Percentiles rank a stretch among this genome's conserved stretches.
Conservation (phyloP, 1,140 invertebrate species). For the Zaprionus davidi region DNA sequence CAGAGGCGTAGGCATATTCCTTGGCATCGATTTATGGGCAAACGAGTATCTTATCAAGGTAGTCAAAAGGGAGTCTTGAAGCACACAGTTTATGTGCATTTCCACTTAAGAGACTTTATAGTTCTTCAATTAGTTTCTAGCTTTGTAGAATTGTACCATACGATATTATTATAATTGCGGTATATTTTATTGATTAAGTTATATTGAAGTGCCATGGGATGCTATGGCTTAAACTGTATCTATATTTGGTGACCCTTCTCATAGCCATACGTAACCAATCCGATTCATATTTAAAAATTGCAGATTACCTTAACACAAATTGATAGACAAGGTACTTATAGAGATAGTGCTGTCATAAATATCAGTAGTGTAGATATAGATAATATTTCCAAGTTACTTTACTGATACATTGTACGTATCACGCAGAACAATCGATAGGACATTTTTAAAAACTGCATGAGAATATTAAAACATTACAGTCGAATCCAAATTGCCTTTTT, state of each 20-base stretch:
- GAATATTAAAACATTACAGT: not conserved
- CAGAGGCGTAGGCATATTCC: constrained; percentile 25
- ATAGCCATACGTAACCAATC: too few relatives aligned
- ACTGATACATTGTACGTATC: constrained; percentile 49
- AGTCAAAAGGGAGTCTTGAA: not conserved
- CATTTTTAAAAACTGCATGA: constrained; percentile 36
- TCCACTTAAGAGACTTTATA: not conserved
- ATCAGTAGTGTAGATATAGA: not conserved
- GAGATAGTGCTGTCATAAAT: too few relatives aligned
- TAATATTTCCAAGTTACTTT: not conserved
- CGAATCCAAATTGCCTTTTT: not conserved
- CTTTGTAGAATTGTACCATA: too few relatives aligned
- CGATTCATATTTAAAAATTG: too few relatives aligned
- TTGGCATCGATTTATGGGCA: constrained; percentile 58
- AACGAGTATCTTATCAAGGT: not conserved
- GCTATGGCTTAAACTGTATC: too few relatives aligned
- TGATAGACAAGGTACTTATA: not conserved
- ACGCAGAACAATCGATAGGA: constrained; percentile 40
- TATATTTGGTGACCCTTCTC: too few relatives aligned
- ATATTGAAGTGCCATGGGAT: too few relatives aligned
- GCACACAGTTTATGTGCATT: not conserved
- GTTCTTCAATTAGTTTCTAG: too few relatives aligned
- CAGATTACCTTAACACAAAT: too few relatives aligned
- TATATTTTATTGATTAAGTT: too few relatives aligned
- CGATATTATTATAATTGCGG: too few relatives aligned